Conservation (phyloP, 2,797 vertebrate species). For the Pseudomugil gertrudae region DNA sequence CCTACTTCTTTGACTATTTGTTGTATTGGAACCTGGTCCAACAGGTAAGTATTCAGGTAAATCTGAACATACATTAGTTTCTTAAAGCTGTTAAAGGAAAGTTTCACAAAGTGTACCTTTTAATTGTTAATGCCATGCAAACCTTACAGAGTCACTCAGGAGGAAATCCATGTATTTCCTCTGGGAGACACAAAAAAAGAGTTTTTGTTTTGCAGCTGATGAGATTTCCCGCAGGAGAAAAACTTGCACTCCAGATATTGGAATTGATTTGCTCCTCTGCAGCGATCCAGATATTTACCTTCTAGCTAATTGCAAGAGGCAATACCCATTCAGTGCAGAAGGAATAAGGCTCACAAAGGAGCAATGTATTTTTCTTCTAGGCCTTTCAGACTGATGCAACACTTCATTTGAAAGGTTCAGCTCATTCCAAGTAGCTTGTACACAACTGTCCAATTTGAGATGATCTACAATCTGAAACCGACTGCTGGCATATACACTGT, state of each 20-base stretch:
- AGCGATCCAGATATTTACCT: conserved; percentile 73
- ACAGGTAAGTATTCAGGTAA: conserved; percentile 36
- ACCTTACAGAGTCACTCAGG: conserved; percentile 22
- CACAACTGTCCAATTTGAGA: conserved; percentile 32
- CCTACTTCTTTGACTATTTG: conserved; percentile 35
- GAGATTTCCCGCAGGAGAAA: conserved; percentile 68
- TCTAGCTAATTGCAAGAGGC: conserved; percentile 73
- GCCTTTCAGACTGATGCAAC: conserved; percentile 51
- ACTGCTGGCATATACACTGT: conserved; percentile 11
- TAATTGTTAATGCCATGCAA: conserved; percentile 22
- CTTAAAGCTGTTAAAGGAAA: conserved; percentile 31
- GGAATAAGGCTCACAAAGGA: conserved; percentile 45
- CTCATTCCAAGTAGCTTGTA: conserved; percentile 36
- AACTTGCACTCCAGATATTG: conserved; percentile 73
- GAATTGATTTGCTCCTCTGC: conserved; percentile 75
- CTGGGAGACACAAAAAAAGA: conserved; percentile 42
- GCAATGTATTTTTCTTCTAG: conserved; percentile 50
- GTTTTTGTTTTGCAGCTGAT: conserved; percentile 68
- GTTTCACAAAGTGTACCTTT: not conserved
- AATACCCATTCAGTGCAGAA: conserved; percentile 48
- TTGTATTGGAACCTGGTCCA: conserved; percentile 30
- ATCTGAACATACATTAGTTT: conserved; percentile 11
- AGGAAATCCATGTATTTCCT: conserved; percentile 41
- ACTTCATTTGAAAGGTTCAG: conserved; percentile 46
- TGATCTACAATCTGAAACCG: conserved; percentile 25